phyloP scores from a whole-genome alignment of 1,140 invertebrate species.

The Habropoda laboriosa region DNA sequence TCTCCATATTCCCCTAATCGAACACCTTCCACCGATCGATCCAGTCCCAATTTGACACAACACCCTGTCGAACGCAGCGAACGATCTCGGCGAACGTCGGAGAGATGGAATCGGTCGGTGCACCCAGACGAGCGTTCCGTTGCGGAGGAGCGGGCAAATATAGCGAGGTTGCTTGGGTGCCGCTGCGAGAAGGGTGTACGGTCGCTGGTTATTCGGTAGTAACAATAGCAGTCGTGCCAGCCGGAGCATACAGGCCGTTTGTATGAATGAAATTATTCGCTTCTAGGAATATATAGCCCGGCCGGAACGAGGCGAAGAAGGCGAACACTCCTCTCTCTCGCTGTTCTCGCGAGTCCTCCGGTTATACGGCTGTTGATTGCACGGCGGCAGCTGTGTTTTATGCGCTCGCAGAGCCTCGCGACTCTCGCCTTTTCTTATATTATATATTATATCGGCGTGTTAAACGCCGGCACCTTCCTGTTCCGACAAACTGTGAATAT shows the following conservation, averaged over 20 bases:
- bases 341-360: conserved; percentile 26
- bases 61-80: no score
- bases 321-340: neutral
- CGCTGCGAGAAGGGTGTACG: conserved; percentile 54
- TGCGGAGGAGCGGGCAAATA: conserved; percentile 71
- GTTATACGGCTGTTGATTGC: conserved; percentile 74
- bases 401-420: conserved; percentile 59
- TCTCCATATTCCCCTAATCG: no score
- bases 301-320: conserved; percentile 31
- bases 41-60: no score
- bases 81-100: neutral
- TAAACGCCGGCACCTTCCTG: conserved; percentile 75
- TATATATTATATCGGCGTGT: conserved; percentile 78
- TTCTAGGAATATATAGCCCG: conserved; percentile 76
- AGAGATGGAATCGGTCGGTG: conserved; percentile 31
- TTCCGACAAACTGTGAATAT: conserved; percentile 77
- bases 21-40: no score
- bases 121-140: conserved; percentile 26
- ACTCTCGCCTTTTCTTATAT: conserved; percentile 69
- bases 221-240: conserved; percentile 80
- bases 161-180: conserved; percentile 56
- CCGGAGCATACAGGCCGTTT: conserved; percentile 75
- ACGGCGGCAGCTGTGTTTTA: conserved; percentile 75
- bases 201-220: conserved; percentile 75
- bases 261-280: conserved; percentile 81